Conservation (phyloP, 37 sponge, comb jelly and placozoan species). For the Geodia barretti region DNA sequence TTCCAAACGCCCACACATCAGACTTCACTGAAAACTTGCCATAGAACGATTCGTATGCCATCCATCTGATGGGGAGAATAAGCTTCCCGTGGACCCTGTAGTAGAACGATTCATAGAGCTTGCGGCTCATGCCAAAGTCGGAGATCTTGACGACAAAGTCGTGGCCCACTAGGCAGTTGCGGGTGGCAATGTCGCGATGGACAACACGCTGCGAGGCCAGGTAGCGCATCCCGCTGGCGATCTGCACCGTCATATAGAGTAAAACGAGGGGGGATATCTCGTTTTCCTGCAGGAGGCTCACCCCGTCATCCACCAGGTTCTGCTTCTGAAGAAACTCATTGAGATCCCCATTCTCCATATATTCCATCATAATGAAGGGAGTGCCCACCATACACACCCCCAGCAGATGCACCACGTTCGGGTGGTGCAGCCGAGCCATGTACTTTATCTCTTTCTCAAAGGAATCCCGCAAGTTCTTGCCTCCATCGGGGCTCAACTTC, state of each 20-base stretch:
- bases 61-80: conserved; percentile 83
- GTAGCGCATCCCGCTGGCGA: conserved; percentile 88
- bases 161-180: conserved; percentile 84
- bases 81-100: conserved; percentile 55
- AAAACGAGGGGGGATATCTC: conserved; percentile 59
- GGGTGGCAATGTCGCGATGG: conserved; percentile 84
- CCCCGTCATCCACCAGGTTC: conserved; percentile 31
- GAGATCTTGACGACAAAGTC: conserved; percentile 85
- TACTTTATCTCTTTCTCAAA: conserved; percentile 80
- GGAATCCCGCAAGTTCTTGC: conserved; percentile 20
- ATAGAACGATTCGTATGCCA: conserved; percentile 84
- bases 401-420: conserved; percentile 72
- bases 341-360: conserved; percentile 94
- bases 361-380: conserved; percentile 81
- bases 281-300: conserved; percentile 8
- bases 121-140: conserved; percentile 91
- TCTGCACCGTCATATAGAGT: conserved; percentile 76
- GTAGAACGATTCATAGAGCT: conserved; percentile 70
- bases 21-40: conserved; percentile 86
- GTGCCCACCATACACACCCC: conserved; percentile 47
- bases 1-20: conserved; percentile 85
- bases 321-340: conserved; percentile 77
- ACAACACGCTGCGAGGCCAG: conserved; percentile 72
- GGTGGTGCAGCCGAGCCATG: conserved; percentile 73
- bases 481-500: conserved; percentile 62